Conservation (phyloP, 2,888 invertebrate species). For the Caradrina kadenii region DNA sequence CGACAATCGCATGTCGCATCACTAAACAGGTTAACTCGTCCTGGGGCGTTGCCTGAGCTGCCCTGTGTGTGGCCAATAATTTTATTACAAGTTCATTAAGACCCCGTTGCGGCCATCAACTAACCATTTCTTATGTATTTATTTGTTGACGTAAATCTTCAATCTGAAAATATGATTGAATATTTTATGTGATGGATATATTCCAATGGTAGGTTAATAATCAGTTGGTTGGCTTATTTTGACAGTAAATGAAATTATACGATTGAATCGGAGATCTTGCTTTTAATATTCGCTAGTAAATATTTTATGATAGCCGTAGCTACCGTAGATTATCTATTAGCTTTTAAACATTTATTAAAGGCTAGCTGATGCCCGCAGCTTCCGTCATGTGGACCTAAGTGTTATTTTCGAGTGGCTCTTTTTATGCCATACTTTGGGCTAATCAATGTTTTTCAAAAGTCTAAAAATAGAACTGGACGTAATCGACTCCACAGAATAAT, state of each 20-base stretch:
- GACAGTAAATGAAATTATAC: constrained; percentile 3
- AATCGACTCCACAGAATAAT: constrained; percentile 3
- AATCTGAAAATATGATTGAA: constrained; percentile 44
- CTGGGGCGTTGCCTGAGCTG: constrained; percentile 86
- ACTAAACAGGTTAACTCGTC: constrained; percentile 85
- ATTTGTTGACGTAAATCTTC: constrained; percentile 64
- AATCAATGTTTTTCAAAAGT: background rate
- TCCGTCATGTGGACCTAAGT: too few relatives aligned
- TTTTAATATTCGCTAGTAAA: constrained; percentile 45
- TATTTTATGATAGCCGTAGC: constrained; percentile 40
- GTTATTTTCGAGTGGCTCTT: too few relatives aligned
- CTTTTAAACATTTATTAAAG: constrained; percentile 54
- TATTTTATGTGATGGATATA: background rate
- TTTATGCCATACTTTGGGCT: too few relatives aligned
- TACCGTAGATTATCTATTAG: constrained; percentile 37
- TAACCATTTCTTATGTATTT: constrained; percentile 75
- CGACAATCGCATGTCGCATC: constrained; percentile 70
- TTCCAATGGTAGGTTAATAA: background rate
- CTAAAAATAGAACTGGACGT: background rate
- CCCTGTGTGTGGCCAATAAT: constrained; percentile 90
- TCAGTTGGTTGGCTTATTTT: too few relatives aligned
- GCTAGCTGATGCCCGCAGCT: too few relatives aligned
- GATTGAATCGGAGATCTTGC: constrained; percentile 10
- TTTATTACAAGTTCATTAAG: constrained; percentile 90
- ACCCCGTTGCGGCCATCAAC: constrained; percentile 79